A percentile compares a stretch with the other conserved stretches of the same genome.
Conservation (phyloP, 2,797 vertebrate genomes). For the Onychomys torridus region DNA sequence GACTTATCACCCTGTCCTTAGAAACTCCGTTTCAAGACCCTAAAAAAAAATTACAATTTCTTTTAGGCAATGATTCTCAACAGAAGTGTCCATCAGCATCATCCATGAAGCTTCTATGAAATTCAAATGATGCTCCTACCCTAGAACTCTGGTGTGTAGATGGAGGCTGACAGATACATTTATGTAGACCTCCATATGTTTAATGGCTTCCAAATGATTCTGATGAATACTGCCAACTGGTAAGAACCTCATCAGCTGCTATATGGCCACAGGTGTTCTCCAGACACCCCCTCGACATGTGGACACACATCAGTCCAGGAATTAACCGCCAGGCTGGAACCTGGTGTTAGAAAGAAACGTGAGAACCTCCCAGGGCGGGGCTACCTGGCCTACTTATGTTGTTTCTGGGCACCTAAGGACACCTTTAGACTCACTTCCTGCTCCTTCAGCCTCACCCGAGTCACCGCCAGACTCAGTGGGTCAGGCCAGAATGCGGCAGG, state of each 20-base stretch:
- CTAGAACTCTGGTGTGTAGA: background rate
- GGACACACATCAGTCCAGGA: background rate
- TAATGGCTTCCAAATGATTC: background rate
- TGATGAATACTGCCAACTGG: background rate
- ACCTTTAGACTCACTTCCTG: conserved; percentile 67
- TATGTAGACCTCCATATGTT: background rate
- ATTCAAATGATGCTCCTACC: background rate
- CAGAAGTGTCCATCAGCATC: background rate
- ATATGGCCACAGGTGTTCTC: no score
- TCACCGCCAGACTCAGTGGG: background rate
- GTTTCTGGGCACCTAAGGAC: conserved; percentile 12
- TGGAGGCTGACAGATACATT: background rate
- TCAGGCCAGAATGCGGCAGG: conserved; percentile 64
- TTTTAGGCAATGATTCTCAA: background rate
- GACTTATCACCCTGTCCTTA: conserved; percentile 65
- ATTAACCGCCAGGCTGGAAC: background rate
- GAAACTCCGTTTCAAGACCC: conserved; percentile 52
- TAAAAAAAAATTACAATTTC: background rate
- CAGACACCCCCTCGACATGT: background rate
- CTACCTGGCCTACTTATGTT: background rate
- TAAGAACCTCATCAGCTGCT: background rate
- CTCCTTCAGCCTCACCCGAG: background rate
- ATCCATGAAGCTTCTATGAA: background rate
- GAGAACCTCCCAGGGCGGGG: conserved; percentile 69
- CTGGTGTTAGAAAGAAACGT: conserved; percentile 54